Evolutionary conservation across 2,797 vertebrate genomes (phyloP).

Genomic region (Bovichtus variegatus): DNA sequence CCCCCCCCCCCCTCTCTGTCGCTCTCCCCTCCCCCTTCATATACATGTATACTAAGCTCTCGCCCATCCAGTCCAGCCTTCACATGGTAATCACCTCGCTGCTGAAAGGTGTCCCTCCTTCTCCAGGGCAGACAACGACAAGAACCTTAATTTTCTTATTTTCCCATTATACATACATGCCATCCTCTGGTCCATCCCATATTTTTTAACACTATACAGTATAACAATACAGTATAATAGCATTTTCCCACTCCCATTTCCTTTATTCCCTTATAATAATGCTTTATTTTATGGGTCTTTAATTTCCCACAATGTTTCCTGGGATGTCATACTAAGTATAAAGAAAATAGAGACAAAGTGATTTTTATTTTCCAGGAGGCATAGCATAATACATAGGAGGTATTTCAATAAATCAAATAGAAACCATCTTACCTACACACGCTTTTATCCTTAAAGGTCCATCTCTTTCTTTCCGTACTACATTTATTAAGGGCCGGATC

Average conservation of each 20-base stretch:
- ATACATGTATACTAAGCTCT: constrained; percentile 31
- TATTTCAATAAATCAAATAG: neutral
- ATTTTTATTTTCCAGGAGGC: too few species aligned
- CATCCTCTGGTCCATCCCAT: too few species aligned
- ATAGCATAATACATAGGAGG: neutral
- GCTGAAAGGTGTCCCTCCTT: neutral
- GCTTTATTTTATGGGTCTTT: too few species aligned
- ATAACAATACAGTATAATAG: neutral
- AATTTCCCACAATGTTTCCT: too few species aligned
- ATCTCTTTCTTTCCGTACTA: neutral
- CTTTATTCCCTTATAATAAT: too few species aligned
- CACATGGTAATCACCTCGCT: constrained; percentile 54
- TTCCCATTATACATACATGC: neutral
- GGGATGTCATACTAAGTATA: too few species aligned
- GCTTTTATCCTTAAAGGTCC: too few species aligned
- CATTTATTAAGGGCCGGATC: neutral
- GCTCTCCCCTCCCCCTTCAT: constrained; percentile 4
- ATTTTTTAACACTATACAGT: neutral
- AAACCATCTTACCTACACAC: too few species aligned
- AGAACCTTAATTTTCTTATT: neutral
- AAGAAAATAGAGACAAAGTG: too few species aligned
- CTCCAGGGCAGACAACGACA: neutral
- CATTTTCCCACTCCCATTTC: too few species aligned
- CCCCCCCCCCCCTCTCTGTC: neutral
- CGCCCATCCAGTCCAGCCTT: constrained; percentile 12